Evolutionary conservation across 2,797 vertebrate genomes (phyloP).

Genomic region (Monodelphis domestica): DNA sequence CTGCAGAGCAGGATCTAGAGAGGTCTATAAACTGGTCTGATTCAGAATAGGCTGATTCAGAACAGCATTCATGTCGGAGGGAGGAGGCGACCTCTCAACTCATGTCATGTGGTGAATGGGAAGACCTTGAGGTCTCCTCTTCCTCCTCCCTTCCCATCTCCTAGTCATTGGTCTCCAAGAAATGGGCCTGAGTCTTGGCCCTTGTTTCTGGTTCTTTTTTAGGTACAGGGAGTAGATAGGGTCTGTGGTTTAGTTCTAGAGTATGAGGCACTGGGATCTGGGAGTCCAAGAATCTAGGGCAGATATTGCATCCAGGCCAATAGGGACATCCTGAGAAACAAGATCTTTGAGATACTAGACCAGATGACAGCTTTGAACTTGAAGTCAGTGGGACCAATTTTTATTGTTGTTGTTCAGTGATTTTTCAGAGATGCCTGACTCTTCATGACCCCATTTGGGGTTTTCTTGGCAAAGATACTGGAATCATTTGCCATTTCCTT

Average conservation of each 20-base stretch:
- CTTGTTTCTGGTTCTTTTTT: not conserved
- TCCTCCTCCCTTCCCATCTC: not conserved
- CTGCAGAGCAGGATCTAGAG: not conserved
- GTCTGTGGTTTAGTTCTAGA: not conserved
- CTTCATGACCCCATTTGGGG: no score
- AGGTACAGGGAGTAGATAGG: not conserved
- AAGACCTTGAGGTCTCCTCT: not conserved
- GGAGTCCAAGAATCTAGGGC: not conserved
- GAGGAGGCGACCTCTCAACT: not conserved
- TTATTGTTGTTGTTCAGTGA: no score
- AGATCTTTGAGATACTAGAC: not conserved
- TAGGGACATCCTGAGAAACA: not conserved
- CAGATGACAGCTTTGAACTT: not conserved
- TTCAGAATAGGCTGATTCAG: not conserved
- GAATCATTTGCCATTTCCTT: no score
- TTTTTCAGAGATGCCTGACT: no score
- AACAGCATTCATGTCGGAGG: not conserved
- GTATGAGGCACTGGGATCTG: not conserved
- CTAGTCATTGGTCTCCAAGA: not conserved
- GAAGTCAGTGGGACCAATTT: not conserved
- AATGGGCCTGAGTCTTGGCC: not conserved
- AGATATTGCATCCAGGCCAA: not conserved
- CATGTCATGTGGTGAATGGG: no score
- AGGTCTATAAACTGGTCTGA: not conserved
- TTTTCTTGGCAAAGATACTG: no score